Percentiles rank a stretch among this genome's conserved stretches.
phyloP scores from a whole-genome alignment of 2,888 invertebrate genomes.

The Chaetoderma sp. region DNA sequence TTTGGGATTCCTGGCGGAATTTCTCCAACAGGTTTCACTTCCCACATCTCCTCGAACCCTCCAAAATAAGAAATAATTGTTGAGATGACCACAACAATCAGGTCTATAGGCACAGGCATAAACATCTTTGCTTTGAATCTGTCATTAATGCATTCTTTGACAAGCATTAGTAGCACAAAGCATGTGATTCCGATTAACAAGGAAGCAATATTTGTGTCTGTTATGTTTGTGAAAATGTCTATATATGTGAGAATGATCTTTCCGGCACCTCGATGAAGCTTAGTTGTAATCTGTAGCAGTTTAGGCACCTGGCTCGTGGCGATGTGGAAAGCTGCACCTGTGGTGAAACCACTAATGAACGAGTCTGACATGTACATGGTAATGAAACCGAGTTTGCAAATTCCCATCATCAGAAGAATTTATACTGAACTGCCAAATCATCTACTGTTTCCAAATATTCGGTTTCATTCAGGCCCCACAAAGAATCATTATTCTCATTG shows the following conservation, averaged over 20 bases:
- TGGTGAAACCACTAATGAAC: conserved; percentile 65
- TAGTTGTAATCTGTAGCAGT: conserved; percentile 57
- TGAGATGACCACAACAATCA: conserved; percentile 60
- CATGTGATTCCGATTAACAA: conserved; percentile 50
- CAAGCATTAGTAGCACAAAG: conserved; percentile 50
- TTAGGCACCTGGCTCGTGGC: conserved; percentile 62
- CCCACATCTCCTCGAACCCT: conserved; percentile 42
- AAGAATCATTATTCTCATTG: too few species aligned
- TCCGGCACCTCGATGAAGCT: conserved; percentile 50
- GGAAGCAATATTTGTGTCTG: conserved; percentile 49
- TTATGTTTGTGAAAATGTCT: conserved; percentile 52
- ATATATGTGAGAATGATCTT: conserved; percentile 56
- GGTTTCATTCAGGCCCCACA: too few species aligned
- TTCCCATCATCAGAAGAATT: conserved; percentile 57
- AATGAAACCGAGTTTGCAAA: conserved; percentile 63
- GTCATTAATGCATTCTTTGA: conserved; percentile 64
- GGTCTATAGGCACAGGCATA: conserved; percentile 66
- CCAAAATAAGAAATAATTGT: conserved; percentile 55
- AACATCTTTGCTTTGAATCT: conserved; percentile 60
- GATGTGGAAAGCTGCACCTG: conserved; percentile 64
- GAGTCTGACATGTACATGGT: conserved; percentile 66
- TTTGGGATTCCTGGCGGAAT: conserved; percentile 60
- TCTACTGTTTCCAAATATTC: neutral
- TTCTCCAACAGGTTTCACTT: conserved; percentile 48
- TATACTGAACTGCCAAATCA: conserved; percentile 30